Base-by-base conservation (phyloP, 2,888 invertebrate species). In the Drosophila hamatofila region DNA sequence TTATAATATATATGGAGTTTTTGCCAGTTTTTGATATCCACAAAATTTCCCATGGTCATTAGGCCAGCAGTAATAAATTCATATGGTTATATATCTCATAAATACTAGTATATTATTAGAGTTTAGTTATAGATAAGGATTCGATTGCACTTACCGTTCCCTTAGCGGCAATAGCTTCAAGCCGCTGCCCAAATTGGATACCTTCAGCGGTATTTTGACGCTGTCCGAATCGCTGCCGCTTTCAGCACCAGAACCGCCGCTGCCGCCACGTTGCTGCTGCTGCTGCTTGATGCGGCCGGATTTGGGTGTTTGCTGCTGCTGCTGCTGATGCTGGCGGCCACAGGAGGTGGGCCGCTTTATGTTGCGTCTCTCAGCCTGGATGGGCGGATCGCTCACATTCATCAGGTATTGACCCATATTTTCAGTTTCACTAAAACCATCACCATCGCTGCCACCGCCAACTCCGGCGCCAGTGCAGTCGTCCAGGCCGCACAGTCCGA, bases 161-260 rank as follows among this genome's bases (percentile, higher is more conserved):
- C 95, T 94, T 80, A 94, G 93, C 49, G 94, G 93, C 80, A 92
- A 86, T 54, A 91, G 80, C 62, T 91, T 91, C 33, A 83, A 66
- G 42, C 88, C 85, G 41, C 62, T 91, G 72, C 91, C 91, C 85
- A 91, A 80, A 90, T 91, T 91, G 64, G 93, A 89, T 63, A 92
- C 91, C 92, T 95, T 96, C 42, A 95, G 93, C 57, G 96, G 96
- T 78, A 96, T 96, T 82, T 95, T 93, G 52, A 95, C 92, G 88
- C 95, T 94, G 89, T 96, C 96, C 2, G 96, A 96, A 89, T 96
- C 96, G 16, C 96, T 96, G 91, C 96, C 96, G 84, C 94, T 91
- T 67, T 91, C 91, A 62, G 91, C 91, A 61, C 91, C 91, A 54
- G 91, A 91, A 56, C 91, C 91, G 25, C 77, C 77, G 78, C 77